Base-by-base conservation (phyloP, 2,797 vertebrate genomes). In the Otolemur crassicaudatus region DNA sequence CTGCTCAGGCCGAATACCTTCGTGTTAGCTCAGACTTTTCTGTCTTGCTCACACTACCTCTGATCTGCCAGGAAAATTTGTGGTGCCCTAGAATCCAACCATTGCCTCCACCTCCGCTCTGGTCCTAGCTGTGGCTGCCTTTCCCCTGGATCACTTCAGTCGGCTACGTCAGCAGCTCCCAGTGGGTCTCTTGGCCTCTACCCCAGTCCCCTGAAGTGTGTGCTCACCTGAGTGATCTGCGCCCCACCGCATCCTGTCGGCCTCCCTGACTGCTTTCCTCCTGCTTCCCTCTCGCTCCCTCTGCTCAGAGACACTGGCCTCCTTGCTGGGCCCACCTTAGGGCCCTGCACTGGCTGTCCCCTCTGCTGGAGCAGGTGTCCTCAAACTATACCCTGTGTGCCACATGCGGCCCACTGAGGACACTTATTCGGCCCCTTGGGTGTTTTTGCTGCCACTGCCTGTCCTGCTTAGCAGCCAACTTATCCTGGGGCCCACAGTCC, bases 211-310 rank as follows among this genome's bases (percentile, higher is more conserved):
- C 34, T 73, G 4, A 75, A 67, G 27, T 29, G 46, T 23, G 29
- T 73, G 91, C 37, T 81, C 25, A 76, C 12, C 60, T 61, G 8
- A 1, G 0, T 23, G 37, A 25, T 29, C 67, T 56, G 37, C 40
- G 43, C 0, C 8, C 12, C 22, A 8, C n/a, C 16, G 2, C 1
- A 7, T 27, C 2, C 31, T 16, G 1, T 61, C 25, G 65, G 4
- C 19, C 31, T 69, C 31, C 34, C 80, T 79, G 69, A 88, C 37
- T 46, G 17, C 12, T 40, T 70, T 27, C 53, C 37, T 67, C 19
- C 31, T 49, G 1, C 60, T 61, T 56, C 27, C 29, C 43, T 94
- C n/a, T 34, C 58, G 60, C 17, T 77, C 31, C 1, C 85, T 73
- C 34, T 53, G 67, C 22, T 77, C 67, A 20, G 56, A 13, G 63